These are phyloP conservation scores for Chamaetylas fuelleborni DNA, from an alignment of 2,113 vertebrate genomes.

Conservation along the genomic window DNA sequence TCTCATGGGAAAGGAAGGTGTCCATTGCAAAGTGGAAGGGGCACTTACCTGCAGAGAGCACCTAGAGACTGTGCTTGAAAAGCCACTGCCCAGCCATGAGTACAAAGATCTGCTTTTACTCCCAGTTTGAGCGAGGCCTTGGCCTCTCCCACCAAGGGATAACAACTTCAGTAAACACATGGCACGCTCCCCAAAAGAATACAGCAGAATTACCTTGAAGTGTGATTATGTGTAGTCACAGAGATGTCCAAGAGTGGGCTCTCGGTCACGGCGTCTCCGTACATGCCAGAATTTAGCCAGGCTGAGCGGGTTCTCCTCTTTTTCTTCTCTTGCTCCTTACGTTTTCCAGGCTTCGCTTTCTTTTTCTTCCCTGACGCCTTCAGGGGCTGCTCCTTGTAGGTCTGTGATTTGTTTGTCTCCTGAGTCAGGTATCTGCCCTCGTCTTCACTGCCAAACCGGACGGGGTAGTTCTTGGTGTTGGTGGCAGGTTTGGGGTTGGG, in stretches of 20 bases:
- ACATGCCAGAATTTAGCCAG: conserved; percentile 10
- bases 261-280: conserved; percentile 62
- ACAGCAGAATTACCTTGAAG: conserved; percentile 61
- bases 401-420: conserved; percentile 92
- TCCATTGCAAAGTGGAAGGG: not conserved
- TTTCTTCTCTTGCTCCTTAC: conserved; percentile 91
- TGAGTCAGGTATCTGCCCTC: conserved; percentile 84
- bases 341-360: conserved; percentile 87
- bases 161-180: not conserved
- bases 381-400: conserved; percentile 83
- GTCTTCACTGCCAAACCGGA: conserved; percentile 78
- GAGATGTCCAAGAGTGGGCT: conserved; percentile 62
- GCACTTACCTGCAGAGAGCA: not conserved
- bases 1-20: not conserved
- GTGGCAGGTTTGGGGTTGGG: conserved; percentile 84
- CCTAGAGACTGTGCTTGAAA: not conserved
- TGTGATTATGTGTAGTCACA: conserved; percentile 36
- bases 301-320: conserved; percentile 83
- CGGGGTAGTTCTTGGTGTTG: conserved; percentile 86
- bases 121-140: not conserved
- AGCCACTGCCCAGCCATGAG: not conserved
- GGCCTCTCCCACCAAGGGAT: not conserved
- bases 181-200: not conserved
- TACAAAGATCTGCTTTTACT: not conserved
- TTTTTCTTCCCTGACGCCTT: conserved; percentile 85